Conservation (phyloP, 2,797 vertebrate species). For the Darevskia mixta region DNA sequence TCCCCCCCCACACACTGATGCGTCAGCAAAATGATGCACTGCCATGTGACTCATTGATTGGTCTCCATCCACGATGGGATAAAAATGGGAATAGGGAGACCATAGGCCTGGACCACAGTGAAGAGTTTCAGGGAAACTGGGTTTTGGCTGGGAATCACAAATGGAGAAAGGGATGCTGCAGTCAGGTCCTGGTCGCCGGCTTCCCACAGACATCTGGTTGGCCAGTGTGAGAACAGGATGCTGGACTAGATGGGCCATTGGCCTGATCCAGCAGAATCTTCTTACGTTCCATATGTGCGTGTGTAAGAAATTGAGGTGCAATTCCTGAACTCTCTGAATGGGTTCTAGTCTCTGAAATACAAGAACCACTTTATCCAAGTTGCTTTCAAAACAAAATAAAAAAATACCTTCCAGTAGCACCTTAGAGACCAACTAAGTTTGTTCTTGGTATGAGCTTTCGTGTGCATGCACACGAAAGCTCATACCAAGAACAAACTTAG, state of each 20-base stretch:
- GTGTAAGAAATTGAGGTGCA: background rate
- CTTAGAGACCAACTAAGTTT: too few species aligned
- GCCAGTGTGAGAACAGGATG: background rate
- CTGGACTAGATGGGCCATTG: background rate
- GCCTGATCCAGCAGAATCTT: background rate
- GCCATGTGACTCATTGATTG: slow-evolving; percentile 14
- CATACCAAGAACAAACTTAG: too few species aligned
- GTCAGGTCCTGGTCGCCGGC: too few species aligned
- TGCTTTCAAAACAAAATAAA: too few species aligned
- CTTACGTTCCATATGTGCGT: too few species aligned
- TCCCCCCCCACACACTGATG: background rate
- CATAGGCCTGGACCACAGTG: background rate
- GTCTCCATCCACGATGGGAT: background rate
- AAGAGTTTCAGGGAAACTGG: background rate
- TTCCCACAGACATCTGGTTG: too few species aligned
- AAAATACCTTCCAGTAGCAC: too few species aligned
- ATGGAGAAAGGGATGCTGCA: too few species aligned
- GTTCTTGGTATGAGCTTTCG: too few species aligned
- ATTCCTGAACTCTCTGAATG: background rate
- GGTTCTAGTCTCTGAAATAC: background rate
- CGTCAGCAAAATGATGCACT: background rate
- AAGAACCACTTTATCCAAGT: background rate
- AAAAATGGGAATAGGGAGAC: background rate
- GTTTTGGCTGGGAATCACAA: too few species aligned
- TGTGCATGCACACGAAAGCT: too few species aligned